phyloP scores from a whole-genome alignment of 2,797 vertebrate species.

The Uromys caudimaculatus region DNA sequence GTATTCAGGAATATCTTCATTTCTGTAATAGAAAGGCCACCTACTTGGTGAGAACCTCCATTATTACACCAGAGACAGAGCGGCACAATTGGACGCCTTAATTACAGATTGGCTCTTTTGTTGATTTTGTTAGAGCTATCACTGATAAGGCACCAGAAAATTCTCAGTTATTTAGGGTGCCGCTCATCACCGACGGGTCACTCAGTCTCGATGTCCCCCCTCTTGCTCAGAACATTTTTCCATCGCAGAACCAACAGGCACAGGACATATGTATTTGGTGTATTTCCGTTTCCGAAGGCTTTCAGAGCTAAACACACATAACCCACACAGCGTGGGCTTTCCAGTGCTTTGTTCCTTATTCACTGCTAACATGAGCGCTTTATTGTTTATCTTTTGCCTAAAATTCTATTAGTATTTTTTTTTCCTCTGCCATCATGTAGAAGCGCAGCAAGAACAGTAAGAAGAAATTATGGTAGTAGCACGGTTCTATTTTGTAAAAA shows the following conservation, averaged over 20 bases:
- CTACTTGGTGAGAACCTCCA: not conserved
- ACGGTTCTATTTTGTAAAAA: conserved; percentile 63
- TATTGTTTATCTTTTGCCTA: conserved; percentile 47
- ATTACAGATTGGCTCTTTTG: not conserved
- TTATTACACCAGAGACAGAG: not conserved
- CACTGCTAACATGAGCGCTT: not conserved
- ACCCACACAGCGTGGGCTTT: not conserved
- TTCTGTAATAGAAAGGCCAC: conserved; percentile 47
- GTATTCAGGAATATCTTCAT: conserved; percentile 33
- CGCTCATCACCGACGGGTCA: not conserved
- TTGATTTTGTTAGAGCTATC: conserved; percentile 42
- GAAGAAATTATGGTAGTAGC: not conserved
- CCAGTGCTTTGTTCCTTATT: not conserved
- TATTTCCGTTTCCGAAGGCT: conserved; percentile 26
- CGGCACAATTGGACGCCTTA: not conserved
- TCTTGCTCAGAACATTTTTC: conserved; percentile 30
- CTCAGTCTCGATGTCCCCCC: not conserved
- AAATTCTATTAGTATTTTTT: conserved; percentile 63
- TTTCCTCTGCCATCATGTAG: conserved; percentile 24
- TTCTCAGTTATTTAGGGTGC: not conserved
- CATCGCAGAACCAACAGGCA: not conserved
- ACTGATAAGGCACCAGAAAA: conserved; percentile 7
- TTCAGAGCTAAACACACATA: not conserved
- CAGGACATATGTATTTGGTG: not conserved
- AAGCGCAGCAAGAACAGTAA: conserved; percentile 40